A percentile compares a stretch with the other conserved stretches of the same genome.
Conservation (phyloP, 92 coral and sea anemone species). For the Porites divaricata region DNA sequence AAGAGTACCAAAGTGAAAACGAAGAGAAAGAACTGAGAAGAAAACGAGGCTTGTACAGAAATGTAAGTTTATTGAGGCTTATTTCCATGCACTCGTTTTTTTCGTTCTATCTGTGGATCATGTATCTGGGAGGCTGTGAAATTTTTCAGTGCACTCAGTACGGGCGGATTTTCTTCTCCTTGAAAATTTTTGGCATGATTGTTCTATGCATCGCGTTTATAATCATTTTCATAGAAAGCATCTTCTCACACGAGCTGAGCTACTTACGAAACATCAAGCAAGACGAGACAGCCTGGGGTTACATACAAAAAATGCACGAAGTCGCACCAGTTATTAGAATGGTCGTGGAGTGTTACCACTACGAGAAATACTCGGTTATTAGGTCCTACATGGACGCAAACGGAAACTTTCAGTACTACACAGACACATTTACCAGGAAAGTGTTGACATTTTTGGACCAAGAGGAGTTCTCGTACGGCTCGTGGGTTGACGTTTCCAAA, state of each 20-base stretch:
- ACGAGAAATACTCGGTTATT: constrained; percentile 44
- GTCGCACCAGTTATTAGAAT: constrained; percentile 48
- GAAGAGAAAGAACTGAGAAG: constrained; percentile 35
- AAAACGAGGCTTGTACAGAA: no score
- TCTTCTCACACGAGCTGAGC: constrained; percentile 49
- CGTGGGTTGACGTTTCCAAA: constrained; percentile 24
- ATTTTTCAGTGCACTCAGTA: no score
- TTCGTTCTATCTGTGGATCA: constrained; percentile 55
- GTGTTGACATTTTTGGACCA: constrained; percentile 37
- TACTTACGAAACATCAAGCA: constrained; percentile 53
- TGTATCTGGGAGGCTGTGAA: constrained; percentile 49
- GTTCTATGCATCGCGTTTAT: constrained; percentile 31
- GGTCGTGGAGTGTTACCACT: constrained; percentile 61
- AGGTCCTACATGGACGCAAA: constrained; percentile 60
- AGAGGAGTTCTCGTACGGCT: constrained; percentile 27
- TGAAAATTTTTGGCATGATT: constrained; percentile 37
- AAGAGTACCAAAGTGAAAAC: constrained; percentile 25
- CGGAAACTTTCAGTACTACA: constrained; percentile 60
- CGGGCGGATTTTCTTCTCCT: constrained; percentile 31
- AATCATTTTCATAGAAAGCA: constrained; percentile 52
- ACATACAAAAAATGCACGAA: constrained; percentile 45
- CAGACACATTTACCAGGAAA: constrained; percentile 54
- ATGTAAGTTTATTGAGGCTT: constrained; percentile 37
- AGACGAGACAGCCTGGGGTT: constrained; percentile 65
- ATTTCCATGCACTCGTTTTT: constrained; percentile 53